Evolutionary conservation across 2,797 vertebrate species (phyloP), one percentile per base, ranked within the genome.

Genomic region (Pithecia hirsuta): DNA sequence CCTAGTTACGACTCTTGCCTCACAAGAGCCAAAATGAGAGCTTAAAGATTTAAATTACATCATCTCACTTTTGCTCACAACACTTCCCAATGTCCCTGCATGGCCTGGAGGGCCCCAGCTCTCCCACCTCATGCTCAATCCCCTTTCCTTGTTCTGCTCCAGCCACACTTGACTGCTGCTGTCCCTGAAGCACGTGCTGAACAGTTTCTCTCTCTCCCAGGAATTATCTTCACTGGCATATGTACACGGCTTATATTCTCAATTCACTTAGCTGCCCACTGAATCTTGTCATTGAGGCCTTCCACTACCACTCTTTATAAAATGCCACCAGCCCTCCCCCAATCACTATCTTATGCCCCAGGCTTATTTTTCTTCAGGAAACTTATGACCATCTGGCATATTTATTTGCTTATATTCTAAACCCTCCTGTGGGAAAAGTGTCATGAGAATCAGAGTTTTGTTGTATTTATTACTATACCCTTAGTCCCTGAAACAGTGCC

Each of bases 181-280:
- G 11, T 19, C 67, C 50, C 4, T 30, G 26, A 36, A 39, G 30
- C 24, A 20, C 0, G 1, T 14, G 1, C n/a, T 50, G 17, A 50
- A 11, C n/a, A 11, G 44, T 2, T 15, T 39, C 30, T 52, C 72
- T 22, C 81, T 61, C 67, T 50, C 19, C 76, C 36, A 76, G 36
- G 48, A n/a, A 81, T 0, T 22, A 12, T 39, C 93, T 0, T 33
- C 76, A 15, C 84, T 44, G 36, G 41, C 59, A 28, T 59, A 50
- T 5, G 1, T 7, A 0, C 28, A 17, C 0, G 6, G 10, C 48
- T 39, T 22, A 0, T 7, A 50, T 24, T 33, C 50, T 89, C 33
- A 64, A 30, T 6, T 22, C 30, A 75, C 22, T 50, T 50, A 64
- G 52, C 33, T 52, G 8, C 50, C n/a, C 10, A 22, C 22, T 50